These are phyloP conservation scores for Criorhina ranunculi DNA, from an alignment of 2,888 invertebrate species.

Conservation along the genomic window DNA sequence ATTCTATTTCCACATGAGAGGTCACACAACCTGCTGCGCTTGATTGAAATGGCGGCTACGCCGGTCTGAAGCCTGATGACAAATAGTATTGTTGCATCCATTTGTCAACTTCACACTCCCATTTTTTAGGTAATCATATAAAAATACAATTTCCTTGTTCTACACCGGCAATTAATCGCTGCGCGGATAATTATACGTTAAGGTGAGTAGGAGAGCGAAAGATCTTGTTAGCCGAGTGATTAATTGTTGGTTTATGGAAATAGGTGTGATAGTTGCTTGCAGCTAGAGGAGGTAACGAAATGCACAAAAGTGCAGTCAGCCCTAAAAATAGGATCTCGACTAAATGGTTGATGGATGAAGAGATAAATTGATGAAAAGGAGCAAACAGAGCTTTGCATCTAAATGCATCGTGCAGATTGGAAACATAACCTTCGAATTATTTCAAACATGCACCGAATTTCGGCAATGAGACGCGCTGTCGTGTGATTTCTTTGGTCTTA, in stretches of 20 bases:
- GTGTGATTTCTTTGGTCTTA: too few species aligned
- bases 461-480: too few species aligned
- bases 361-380: not conserved
- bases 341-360: not conserved
- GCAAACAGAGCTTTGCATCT: not conserved
- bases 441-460: too few species aligned
- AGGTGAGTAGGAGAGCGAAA: slow-evolving; percentile 40
- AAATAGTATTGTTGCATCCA: slow-evolving; percentile 57
- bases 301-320: slow-evolving; percentile 39
- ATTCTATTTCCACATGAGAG: slow-evolving; percentile 19
- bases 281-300: not conserved
- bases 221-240: slow-evolving; percentile 63
- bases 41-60: slow-evolving; percentile 27
- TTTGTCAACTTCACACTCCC: slow-evolving; percentile 73
- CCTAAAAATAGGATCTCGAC: slow-evolving; percentile 35
- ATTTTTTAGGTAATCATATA: slow-evolving; percentile 70
- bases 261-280: slow-evolving; percentile 33
- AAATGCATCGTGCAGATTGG: too few species aligned
- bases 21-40: not conserved
- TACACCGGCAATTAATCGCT: slow-evolving; percentile 49
- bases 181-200: slow-evolving; percentile 34
- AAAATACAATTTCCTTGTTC: slow-evolving; percentile 67
- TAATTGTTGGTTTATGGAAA: slow-evolving; percentile 66
- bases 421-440: too few species aligned
- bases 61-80: slow-evolving; percentile 52